phyloP scores from a whole-genome alignment of 92 coral and sea anemone species.

The Epizoanthus ramosus region DNA sequence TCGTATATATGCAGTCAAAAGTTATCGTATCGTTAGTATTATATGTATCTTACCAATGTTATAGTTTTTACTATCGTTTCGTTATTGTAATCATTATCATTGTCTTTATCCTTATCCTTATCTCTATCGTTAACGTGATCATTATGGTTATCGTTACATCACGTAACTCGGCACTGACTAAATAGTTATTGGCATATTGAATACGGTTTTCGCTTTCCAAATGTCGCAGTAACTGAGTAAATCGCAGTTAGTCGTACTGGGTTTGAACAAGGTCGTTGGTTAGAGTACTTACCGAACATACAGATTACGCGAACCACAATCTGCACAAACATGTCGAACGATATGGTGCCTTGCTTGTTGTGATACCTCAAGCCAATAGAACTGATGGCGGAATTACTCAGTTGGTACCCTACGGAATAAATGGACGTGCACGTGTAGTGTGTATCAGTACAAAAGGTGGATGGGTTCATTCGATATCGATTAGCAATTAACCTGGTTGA shows the following conservation, averaged over 20 bases:
- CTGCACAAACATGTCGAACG: slow-evolving; percentile 86
- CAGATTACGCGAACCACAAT: slow-evolving; percentile 84
- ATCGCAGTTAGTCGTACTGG: not conserved
- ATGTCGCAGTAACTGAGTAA: not conserved
- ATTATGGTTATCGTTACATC: no score
- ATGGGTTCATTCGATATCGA: no score
- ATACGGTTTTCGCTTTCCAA: not conserved
- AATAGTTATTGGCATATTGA: not conserved
- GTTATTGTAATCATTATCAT: no score
- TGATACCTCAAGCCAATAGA: slow-evolving; percentile 78
- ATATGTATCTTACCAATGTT: no score
- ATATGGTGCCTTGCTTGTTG: slow-evolving; percentile 84
- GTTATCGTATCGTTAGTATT: no score
- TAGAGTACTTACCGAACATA: slow-evolving; percentile 79
- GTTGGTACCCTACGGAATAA: slow-evolving; percentile 68
- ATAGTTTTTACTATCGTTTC: no score
- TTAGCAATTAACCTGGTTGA: no score
- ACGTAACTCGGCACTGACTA: no score
- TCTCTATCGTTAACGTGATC: no score
- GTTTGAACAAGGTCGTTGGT: not conserved
- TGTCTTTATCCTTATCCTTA: no score
- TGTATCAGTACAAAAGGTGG: not conserved
- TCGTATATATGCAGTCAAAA: no score
- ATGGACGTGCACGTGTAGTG: not conserved
- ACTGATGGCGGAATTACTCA: slow-evolving; percentile 78